phyloP scores from a whole-genome alignment of 2,797 vertebrate species.

The Myiotriccus ornatus region DNA sequence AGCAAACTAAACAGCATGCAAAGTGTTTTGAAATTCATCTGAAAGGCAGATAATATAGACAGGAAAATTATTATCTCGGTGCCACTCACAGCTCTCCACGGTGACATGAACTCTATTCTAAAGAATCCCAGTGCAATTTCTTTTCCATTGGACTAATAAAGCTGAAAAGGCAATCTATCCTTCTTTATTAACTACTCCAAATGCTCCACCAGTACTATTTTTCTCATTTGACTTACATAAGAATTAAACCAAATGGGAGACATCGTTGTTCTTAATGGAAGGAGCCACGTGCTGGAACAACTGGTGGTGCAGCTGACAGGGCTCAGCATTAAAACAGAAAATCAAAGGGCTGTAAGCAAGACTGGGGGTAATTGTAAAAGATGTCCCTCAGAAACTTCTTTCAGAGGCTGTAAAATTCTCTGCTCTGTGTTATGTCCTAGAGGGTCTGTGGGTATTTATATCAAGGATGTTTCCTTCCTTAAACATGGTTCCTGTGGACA shows the following conservation, averaged over 20 bases:
- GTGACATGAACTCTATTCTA: slow-evolving; percentile 36
- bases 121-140: slow-evolving; percentile 49
- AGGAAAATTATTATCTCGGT: slow-evolving; percentile 49
- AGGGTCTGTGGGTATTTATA: not conserved
- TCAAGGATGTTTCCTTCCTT: not conserved
- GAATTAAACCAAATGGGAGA: slow-evolving; percentile 39
- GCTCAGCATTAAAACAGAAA: not conserved
- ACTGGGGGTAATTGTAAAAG: not conserved
- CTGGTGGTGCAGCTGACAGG: not conserved
- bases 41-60: slow-evolving; percentile 41
- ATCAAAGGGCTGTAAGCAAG: not conserved
- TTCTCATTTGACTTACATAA: slow-evolving; percentile 45
- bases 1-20: not conserved
- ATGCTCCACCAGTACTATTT: not conserved
- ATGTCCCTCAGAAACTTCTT: not conserved
- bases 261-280: slow-evolving; percentile 13
- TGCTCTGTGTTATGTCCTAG: not conserved
- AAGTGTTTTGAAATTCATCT: slow-evolving; percentile 34
- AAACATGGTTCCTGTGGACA: not conserved
- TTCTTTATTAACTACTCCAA: slow-evolving; percentile 58
- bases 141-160: slow-evolving; percentile 51
- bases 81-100: slow-evolving; percentile 23
- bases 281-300: not conserved
- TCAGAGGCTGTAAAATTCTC: not conserved
- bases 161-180: slow-evolving; percentile 50